phyloP scores from a whole-genome alignment of 2,113 vertebrate species.

The Propithecus coquereli region DNA sequence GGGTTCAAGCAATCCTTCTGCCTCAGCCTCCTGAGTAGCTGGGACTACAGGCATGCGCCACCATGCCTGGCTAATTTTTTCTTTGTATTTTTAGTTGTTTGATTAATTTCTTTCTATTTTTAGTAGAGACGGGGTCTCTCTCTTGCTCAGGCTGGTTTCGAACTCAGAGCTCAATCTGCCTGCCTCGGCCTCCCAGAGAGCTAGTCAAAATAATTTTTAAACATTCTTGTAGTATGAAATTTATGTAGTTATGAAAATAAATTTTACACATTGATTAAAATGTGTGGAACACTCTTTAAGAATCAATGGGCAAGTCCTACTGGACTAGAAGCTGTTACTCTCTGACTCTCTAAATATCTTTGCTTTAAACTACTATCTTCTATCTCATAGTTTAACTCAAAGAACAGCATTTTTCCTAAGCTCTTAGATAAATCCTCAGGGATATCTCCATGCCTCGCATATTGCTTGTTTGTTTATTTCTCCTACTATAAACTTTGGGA shows the following conservation, averaged over 20 bases:
- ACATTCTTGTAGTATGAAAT: not conserved
- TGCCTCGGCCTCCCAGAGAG: no score
- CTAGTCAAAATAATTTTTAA: not conserved
- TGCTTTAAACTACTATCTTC: conserved; percentile 7
- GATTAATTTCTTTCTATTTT: no score
- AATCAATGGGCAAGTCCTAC: not conserved
- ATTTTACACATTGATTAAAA: not conserved
- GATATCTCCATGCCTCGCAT: not conserved
- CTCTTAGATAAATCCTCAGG: not conserved
- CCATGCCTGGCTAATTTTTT: no score
- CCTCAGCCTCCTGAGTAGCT: no score
- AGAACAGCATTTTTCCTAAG: not conserved
- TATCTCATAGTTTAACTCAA: conserved; percentile 12
- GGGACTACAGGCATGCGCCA: no score
- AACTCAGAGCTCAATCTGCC: no score
- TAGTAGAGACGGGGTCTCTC: no score
- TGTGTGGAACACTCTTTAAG: not conserved
- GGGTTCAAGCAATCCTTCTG: no score
- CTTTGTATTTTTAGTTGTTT: no score
- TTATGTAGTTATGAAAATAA: not conserved
- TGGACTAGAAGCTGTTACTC: not conserved
- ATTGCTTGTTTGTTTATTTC: not conserved
- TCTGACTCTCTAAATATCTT: not conserved
- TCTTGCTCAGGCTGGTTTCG: no score
- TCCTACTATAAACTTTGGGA: not conserved